phyloP scores from a whole-genome alignment of 2,888 invertebrate genomes.

The Caenorhabditis sp. region DNA sequence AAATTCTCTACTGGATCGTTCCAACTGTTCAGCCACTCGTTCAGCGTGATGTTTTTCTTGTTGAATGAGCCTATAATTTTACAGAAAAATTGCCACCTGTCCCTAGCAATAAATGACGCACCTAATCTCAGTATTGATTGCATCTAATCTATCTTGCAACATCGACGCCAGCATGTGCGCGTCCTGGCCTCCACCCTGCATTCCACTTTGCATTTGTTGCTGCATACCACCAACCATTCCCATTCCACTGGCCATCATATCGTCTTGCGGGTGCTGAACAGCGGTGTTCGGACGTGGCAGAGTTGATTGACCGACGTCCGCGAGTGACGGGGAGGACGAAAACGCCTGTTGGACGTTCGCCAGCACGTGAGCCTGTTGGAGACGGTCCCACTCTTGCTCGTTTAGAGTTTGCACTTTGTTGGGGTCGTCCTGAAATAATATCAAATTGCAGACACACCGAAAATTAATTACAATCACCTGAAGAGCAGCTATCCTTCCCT shows the following conservation, averaged over 20 bases:
- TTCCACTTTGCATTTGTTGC: conserved; percentile 16
- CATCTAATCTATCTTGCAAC: conserved; percentile 99
- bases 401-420: conserved; percentile 84
- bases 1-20: conserved; percentile 86
- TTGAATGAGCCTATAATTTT: conserved; percentile 86
- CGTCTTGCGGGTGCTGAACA: conserved; percentile 56
- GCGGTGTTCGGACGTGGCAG: conserved; percentile 54
- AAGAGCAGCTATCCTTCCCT: conserved; percentile 79
- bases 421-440: conserved; percentile 80
- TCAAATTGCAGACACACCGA: too few species aligned
- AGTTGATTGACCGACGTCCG: conserved; percentile 66
- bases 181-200: conserved; percentile 87
- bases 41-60: conserved; percentile 93
- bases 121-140: conserved; percentile 98
- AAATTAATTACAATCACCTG: conserved; percentile 55
- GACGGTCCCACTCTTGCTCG: conserved; percentile 94
- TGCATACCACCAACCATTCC: conserved; percentile 45
- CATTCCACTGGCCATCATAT: conserved; percentile 52
- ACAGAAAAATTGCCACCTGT: conserved; percentile 1
- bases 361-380: conserved; percentile 91
- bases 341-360: conserved; percentile 91
- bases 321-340: conserved; percentile 74
- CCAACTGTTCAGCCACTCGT: conserved; percentile 96
- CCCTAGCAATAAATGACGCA: conserved; percentile 6
- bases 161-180: conserved; percentile 98